Evolutionary conservation across 1,140 invertebrate species (phyloP).

Genomic region (Rhopalosiphum padi): DNA sequence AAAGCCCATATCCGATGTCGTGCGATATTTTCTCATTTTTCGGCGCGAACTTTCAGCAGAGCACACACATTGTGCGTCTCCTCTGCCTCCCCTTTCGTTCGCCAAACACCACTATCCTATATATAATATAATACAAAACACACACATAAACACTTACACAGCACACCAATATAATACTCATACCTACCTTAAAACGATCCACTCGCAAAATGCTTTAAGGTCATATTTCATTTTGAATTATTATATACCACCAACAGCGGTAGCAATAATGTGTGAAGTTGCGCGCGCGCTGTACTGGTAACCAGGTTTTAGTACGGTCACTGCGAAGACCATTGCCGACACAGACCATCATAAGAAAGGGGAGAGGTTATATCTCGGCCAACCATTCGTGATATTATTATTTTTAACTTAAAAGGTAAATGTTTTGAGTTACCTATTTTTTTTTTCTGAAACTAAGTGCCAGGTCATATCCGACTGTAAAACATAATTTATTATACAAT

Average conservation of each 20-base stretch:
- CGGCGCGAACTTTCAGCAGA: neutral
- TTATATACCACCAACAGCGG: neutral
- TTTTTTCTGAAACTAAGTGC: neutral
- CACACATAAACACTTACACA: neutral
- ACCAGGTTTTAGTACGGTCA: conserved; percentile 29
- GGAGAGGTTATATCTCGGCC: neutral
- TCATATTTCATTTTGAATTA: conserved; percentile 54
- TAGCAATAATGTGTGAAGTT: neutral
- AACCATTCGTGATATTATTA: neutral
- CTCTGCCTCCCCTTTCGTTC: neutral
- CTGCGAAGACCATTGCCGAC: neutral
- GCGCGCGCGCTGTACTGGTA: too few relatives aligned
- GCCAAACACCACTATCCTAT: neutral
- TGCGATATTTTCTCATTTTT: neutral
- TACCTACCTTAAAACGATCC: conserved; percentile 35
- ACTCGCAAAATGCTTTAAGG: conserved; percentile 39
- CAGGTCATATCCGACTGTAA: neutral
- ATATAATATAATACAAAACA: neutral
- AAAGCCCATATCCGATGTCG: neutral
- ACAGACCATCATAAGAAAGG: neutral
- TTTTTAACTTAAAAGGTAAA: neutral
- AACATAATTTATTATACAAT: neutral
- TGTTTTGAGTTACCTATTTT: neutral
- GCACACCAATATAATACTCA: neutral
- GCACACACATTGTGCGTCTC: neutral